Conservation (phyloP, 2,113 vertebrate species). For the Danio rerio region GRCz12tu NC_133177.1:55994501-55995000, state of each 20-base stretch:
- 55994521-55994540: constrained; percentile 45
- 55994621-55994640: constrained; percentile 33
- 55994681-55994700: constrained; percentile 46
- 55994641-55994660: constrained; percentile 48
- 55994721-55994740: constrained; percentile 41
- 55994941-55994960: no score
- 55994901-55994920: neutral
- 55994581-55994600: constrained; percentile 34
- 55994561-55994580: constrained; percentile 60
- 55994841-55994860: constrained; percentile 33
- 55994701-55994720: neutral
- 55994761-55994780: constrained; percentile 53
- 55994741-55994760: constrained; percentile 55
- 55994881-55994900: constrained; percentile 9
- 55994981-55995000: no score
- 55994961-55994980: no score
- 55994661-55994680: constrained; percentile 38
- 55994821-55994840: constrained; percentile 31
- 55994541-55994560: constrained; percentile 28
- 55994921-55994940: no score
- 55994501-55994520: neutral
- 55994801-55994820: constrained; percentile 46
- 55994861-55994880: constrained; percentile 49
- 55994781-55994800: neutral
- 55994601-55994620: constrained; percentile 33